Evolutionary conservation across 2,113 vertebrate genomes (phyloP), one percentile per base, ranked within the genome.

Genomic region (Oryzias curvinotus): DNA sequence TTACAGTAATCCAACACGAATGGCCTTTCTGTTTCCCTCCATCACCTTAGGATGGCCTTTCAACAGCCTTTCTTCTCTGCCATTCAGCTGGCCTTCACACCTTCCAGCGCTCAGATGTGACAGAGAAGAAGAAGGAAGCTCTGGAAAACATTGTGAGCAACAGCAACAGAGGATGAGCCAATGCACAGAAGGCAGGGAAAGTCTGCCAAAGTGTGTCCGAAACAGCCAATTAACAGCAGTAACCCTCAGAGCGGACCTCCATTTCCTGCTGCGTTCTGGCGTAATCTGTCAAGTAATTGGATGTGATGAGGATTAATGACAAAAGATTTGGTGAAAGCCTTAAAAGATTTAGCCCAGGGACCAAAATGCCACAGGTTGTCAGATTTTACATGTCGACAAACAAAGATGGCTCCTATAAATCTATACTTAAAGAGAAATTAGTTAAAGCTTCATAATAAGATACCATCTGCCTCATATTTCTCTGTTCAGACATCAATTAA

Each of bases 1-100:
- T 78, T 81, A 73, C 73, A 75, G 85, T 82, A 78, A 87, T 80
- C 57, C 45, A 75, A 85, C 73, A 73, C 85, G 81, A 75, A 77
- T 62, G 66, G 75, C 68, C 55, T 73, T 83, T 81, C 72, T 64
- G 71, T 86, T 74, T 81, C 59, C 68, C 70, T 52, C 47, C 26
- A 19, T 71, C 67, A 85, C 84, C 62, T 62, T 1, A 58, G 86
- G 82, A 78, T 62, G 78, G 67, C 62, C 44, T 76, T 73, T 74
- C 70, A 65, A 71, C 57, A 23, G 64, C 66, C 56, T 72, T 65
- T 57, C 68, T 66, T 67, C 67, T 76, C 68, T 75, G 64, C 63
- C 75, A 77, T 83, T 81, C 76, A 59, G 81, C 62, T 52, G 55
- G 49, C 36, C 52, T 52, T 47, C 6, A 13, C 52, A 28, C 30